Conservation (phyloP, 1,140 invertebrate species). For the Wasmannia auropunctata region DNA sequence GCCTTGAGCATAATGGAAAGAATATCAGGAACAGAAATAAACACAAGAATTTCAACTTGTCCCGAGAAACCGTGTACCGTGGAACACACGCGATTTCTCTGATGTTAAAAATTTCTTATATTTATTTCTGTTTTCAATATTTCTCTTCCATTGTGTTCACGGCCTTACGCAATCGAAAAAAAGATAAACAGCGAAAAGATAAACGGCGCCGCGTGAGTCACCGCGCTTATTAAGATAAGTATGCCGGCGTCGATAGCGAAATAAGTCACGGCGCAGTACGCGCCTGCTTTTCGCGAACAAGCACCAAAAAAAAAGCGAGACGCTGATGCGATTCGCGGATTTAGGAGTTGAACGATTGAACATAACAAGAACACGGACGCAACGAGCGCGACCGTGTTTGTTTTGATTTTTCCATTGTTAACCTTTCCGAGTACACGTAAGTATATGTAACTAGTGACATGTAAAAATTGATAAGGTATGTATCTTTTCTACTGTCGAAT, state of each 20-base stretch:
- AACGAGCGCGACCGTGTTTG: neutral
- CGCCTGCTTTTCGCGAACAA: neutral
- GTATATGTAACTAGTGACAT: too few species aligned
- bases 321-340: neutral
- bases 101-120: too few species aligned
- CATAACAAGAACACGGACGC: neutral
- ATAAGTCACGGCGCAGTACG: slow-evolving; percentile 42
- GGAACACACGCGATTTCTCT: too few species aligned
- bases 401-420: neutral
- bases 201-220: slow-evolving; percentile 11
- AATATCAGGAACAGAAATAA: too few species aligned
- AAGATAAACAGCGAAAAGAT: too few species aligned
- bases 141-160: too few species aligned
- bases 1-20: too few species aligned
- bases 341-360: neutral
- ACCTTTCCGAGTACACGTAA: neutral
- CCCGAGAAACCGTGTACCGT: too few species aligned
- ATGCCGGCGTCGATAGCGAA: slow-evolving; percentile 4
- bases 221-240: neutral
- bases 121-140: too few species aligned
- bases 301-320: neutral
- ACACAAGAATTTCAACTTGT: too few species aligned
- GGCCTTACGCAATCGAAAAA: neutral
- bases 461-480: too few species aligned
- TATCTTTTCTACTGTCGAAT: neutral